Base-by-base conservation (phyloP, 1,140 invertebrate species). In the Drosophila kohkoa region DNA sequence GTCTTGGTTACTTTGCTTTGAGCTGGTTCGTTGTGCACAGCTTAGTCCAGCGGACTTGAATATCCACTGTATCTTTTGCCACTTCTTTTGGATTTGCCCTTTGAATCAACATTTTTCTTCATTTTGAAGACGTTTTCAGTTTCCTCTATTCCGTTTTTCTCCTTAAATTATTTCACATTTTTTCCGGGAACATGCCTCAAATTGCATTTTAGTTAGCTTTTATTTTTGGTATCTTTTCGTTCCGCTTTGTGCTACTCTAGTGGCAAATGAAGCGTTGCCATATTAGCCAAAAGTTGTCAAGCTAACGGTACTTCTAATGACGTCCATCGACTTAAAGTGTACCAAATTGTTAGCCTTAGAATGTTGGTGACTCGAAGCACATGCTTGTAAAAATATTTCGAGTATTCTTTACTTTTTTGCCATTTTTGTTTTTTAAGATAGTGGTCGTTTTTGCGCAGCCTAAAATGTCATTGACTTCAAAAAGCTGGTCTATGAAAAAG, bases 131-230 rank as follows among this genome's bases (percentile, higher is more conserved):
- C 45, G 43, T 45, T 75, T 62, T 70, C 11, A 45, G 13, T 46
- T 64, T 38, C 11, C 5, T 49, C 32, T 5, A 2, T 43, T 35
- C 16, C 7, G 20, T 41, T 30, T 43, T 63, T 8, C 11, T 30
- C 13, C 7, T 41, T 16, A 1, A 30, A 57, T 11, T 45, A 32
- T 57, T 65, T 70, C 51, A 46, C 32, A 58, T 59, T 57, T 75
- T 63, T 46, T 38, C 6, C 30, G 30, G 13, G 35, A 38, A 75
- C 60, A 57, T 65, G 51, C 51, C 51, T 63, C 55, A 75, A 75
- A 78, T 71, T 75, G 76, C 72, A 78, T 75, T 78, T 65, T 28
- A 62, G 60, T 60, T 75, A 43, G 65, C 54, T 62, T 63, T 10
- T 43, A 8, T 41, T 51, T 55, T 38, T 32, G 35, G 20, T 25